Evolutionary conservation across 2,113 vertebrate species (phyloP).

Genomic region (Gobiocypris rarus): DNA sequence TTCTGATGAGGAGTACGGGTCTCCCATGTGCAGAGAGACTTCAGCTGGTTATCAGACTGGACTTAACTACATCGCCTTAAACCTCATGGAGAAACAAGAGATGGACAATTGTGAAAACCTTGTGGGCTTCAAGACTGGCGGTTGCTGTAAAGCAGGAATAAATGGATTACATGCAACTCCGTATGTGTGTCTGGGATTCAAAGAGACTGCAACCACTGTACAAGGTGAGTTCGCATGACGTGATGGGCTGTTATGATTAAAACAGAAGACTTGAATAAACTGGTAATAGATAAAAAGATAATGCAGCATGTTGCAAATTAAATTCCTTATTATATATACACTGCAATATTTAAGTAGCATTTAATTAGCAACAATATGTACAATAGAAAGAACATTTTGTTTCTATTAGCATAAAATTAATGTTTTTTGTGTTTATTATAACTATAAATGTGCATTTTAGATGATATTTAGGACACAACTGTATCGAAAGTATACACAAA

Average conservation of each 20-base stretch:
- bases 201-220: slow-evolving; percentile 85
- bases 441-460: not conserved
- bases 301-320: not conserved
- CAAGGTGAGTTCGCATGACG: slow-evolving; percentile 85
- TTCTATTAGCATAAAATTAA: too few species aligned
- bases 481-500: not conserved
- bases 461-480: not conserved
- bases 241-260: not conserved
- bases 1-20: slow-evolving; percentile 72
- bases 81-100: slow-evolving; percentile 83
- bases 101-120: slow-evolving; percentile 72
- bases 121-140: slow-evolving; percentile 75
- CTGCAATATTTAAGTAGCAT: too few species aligned
- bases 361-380: too few species aligned
- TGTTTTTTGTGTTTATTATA: not conserved
- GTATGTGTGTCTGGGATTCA: slow-evolving; percentile 91
- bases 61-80: slow-evolving; percentile 96
- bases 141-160: slow-evolving; percentile 82
- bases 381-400: too few species aligned
- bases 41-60: slow-evolving; percentile 92
- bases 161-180: slow-evolving; percentile 78
- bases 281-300: not conserved
- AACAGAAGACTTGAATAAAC: not conserved
- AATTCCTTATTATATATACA: not conserved
- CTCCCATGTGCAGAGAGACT: slow-evolving; percentile 91